A percentile compares a stretch with the other conserved stretches of the same genome.
Conservation (phyloP, 2,888 invertebrate species). For the Eupithecia dodoneata region DNA sequence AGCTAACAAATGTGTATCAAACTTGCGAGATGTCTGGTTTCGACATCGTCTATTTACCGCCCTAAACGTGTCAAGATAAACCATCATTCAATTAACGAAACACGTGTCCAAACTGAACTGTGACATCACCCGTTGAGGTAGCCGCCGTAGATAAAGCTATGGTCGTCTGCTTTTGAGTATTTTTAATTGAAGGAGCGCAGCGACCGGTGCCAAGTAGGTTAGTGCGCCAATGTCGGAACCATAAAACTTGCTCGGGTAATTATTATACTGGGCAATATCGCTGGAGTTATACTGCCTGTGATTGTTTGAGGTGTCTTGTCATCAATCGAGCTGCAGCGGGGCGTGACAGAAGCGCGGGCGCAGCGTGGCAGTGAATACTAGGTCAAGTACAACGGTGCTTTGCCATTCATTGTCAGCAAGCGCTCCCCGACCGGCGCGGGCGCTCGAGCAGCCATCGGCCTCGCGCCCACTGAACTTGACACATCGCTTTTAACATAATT, state of each 20-base stretch:
- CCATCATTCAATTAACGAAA: slow-evolving; percentile 53
- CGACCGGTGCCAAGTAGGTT: slow-evolving; percentile 74
- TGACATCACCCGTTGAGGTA: slow-evolving; percentile 62
- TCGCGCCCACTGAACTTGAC: slow-evolving; percentile 80
- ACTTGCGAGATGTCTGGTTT: slow-evolving; percentile 73
- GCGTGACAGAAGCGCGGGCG: slow-evolving; percentile 62
- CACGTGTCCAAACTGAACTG: slow-evolving; percentile 53
- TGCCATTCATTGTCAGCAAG: slow-evolving; percentile 81
- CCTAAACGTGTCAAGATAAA: slow-evolving; percentile 61
- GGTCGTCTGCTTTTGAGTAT: slow-evolving; percentile 56
- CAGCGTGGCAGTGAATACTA: slow-evolving; percentile 74
- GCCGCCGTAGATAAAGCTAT: slow-evolving; percentile 32
- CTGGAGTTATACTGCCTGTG: slow-evolving; percentile 42
- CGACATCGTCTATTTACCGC: slow-evolving; percentile 63
- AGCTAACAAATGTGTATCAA: slow-evolving; percentile 73
- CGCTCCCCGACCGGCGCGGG: slow-evolving; percentile 55
- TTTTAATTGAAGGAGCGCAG: slow-evolving; percentile 69
- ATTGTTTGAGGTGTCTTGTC: slow-evolving; percentile 61
- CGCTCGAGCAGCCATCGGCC: slow-evolving; percentile 60
- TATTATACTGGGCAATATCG: slow-evolving; percentile 57
- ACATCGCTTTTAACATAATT: slow-evolving; percentile 73
- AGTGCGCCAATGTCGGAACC: slow-evolving; percentile 78
- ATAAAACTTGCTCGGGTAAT: slow-evolving; percentile 63
- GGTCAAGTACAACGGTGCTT: slow-evolving; percentile 84
- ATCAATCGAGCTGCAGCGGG: slow-evolving; percentile 60